Conservation (phyloP, 2,888 invertebrate species). For the Leptopilina myrica region DNA sequence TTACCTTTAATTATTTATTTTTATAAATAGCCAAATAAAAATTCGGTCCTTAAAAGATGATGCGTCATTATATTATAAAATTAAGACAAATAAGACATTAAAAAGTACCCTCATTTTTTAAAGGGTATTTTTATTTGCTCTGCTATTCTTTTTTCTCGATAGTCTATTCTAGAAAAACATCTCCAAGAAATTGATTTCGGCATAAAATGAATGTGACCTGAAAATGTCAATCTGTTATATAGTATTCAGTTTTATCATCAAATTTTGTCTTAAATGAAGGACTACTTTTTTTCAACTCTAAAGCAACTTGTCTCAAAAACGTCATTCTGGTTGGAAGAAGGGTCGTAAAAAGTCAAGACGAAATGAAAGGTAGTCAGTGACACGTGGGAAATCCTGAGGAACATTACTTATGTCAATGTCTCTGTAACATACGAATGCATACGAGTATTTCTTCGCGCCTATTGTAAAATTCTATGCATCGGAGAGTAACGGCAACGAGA, state of each 20-base stretch:
- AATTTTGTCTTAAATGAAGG: neutral
- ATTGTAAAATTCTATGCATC: constrained; percentile 58
- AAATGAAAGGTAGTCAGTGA: constrained; percentile 24
- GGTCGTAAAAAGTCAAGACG: neutral
- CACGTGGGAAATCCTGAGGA: constrained; percentile 35
- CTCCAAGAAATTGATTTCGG: too few species aligned
- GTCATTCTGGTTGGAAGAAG: neutral
- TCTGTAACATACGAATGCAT: constrained; percentile 27
- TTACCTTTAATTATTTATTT: too few species aligned
- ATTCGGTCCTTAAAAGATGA: too few species aligned
- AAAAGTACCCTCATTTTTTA: too few species aligned
- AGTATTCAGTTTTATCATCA: constrained; percentile 5
- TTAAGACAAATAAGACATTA: too few species aligned
- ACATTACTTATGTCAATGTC: constrained; percentile 37
- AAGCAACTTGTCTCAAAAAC: constrained; percentile 36
- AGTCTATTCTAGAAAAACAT: too few species aligned
- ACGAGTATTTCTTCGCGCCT: constrained; percentile 51
- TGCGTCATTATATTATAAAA: too few species aligned
- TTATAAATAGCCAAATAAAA: too few species aligned
- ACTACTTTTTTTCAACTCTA: neutral
- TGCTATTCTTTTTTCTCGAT: too few species aligned
- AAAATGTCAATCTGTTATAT: neutral
- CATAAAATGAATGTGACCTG: too few species aligned
- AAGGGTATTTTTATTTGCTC: too few species aligned
- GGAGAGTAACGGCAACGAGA: constrained; percentile 46